Percentiles rank a stretch among this genome's conserved stretches.
phyloP scores from a whole-genome alignment of 2,888 invertebrate genomes.

The Hypselothyrea guttata region DNA sequence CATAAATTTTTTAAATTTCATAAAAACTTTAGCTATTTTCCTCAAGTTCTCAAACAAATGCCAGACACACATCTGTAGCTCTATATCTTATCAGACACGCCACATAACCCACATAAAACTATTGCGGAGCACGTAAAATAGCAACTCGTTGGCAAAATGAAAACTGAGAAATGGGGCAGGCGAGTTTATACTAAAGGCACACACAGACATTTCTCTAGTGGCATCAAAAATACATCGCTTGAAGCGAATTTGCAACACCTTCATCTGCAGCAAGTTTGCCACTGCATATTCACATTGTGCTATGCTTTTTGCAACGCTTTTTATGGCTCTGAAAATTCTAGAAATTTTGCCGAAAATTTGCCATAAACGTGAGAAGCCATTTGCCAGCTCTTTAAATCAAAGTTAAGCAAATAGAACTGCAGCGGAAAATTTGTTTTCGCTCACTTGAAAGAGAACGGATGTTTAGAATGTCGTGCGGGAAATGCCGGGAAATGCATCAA shows the following conservation, averaged over 20 bases:
- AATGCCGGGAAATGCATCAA: constrained; percentile 33
- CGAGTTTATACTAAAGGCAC: constrained; percentile 13
- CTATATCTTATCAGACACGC: too few species aligned
- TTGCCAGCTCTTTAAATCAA: constrained; percentile 9
- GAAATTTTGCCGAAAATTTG: constrained; percentile 28
- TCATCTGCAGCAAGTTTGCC: constrained; percentile 1
- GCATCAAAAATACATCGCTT: constrained; percentile 52
- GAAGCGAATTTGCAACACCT: constrained; percentile 38
- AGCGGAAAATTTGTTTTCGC: constrained; percentile 13
- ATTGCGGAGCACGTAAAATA: constrained; percentile 10
- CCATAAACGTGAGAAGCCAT: constrained; percentile 33
- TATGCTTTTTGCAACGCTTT: constrained; percentile 9
- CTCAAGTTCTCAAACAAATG: too few species aligned
- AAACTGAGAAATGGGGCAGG: constrained; percentile 21
- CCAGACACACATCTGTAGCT: too few species aligned
- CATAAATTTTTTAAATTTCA: constrained; percentile 15
- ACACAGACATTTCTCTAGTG: constrained; percentile 12
- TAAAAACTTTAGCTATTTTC: too few species aligned
- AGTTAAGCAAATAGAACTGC: constrained; percentile 35
- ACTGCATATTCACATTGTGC: constrained; percentile 9
- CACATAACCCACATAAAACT: constrained; percentile 7
- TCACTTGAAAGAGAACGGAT: constrained; percentile 51
- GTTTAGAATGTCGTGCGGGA: constrained; percentile 28
- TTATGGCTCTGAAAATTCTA: constrained; percentile 9
- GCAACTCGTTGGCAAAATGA: constrained; percentile 8